Base-by-base conservation (phyloP, 2,797 vertebrate genomes). In the Arctocebus calabarensis region DNA sequence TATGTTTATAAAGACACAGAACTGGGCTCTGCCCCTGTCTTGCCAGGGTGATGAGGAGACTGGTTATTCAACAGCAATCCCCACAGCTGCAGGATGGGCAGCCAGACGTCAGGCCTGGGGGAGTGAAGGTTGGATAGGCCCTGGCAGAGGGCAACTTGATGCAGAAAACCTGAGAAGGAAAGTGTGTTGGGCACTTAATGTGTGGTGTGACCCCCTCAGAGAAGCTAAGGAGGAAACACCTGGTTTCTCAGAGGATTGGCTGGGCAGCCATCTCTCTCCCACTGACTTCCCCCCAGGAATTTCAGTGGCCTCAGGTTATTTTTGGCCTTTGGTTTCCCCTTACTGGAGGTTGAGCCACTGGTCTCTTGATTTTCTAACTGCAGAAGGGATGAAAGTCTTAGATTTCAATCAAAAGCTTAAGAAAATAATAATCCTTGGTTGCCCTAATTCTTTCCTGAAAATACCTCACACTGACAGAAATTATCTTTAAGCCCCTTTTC, bases 341-440 rank as follows among this genome's bases (percentile, higher is more conserved):
- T 19, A 74, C 64, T 94, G 94, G 85, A 97, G 97, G 90, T 90
- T 93, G 96, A 95, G 84, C 88, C 86, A 84, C 90, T 94, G 34
- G 78, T 96, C 89, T 98, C 90, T 95, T 90, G 79, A 90, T 95
- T 97, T 96, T 97, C 95, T 95, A 95, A 96, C 96, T 84, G 91
- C 81, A 90, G 91, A 98, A 97, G 43, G 95, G 97, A 98, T 98
- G 97, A 97, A 98, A 98, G 97, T 96, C 97, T 97, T 97, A 97
- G 97, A 98, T 98, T 98, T 98, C 97, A 97, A 97, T 98, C 98
- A 98, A 98, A 98, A 96, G 98, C 98, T 98, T 98, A 98, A 98
- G 97, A 97, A 98, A 98, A 98, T 97, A 97, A 97, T 98, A 98
- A 98, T 98, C 97, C 98, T 95, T 84, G 59, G 95, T 96, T 98